Percentiles rank a stretch among this genome's conserved stretches.
phyloP scores from a whole-genome alignment of 2,888 invertebrate species.

The Dusona sp. region DNA sequence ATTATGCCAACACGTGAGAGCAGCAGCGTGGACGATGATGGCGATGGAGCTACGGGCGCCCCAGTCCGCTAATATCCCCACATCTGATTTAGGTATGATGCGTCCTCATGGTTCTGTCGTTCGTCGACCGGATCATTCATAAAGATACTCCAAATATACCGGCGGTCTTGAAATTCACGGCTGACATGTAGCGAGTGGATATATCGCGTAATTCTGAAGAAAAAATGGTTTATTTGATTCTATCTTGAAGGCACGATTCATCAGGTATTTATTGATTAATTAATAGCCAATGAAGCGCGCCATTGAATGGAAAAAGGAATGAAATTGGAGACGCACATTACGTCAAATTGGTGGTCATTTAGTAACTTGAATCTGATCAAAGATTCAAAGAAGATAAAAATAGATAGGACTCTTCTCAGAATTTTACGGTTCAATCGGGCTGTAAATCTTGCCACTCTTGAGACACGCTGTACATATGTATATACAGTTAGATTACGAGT shows the following conservation, averaged over 20 bases:
- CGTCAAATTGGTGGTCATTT: neutral
- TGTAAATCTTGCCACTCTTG: neutral
- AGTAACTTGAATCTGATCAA: neutral
- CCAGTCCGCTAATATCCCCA: slow-evolving; percentile 73
- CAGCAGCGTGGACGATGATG: slow-evolving; percentile 42
- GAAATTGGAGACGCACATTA: neutral
- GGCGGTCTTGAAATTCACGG: neutral
- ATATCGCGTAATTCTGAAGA: neutral
- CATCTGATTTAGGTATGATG: slow-evolving; percentile 69
- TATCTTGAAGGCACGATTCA: neutral
- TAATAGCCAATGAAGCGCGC: neutral
- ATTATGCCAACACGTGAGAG: slow-evolving; percentile 75
- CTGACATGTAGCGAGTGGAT: neutral
- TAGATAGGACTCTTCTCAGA: neutral
- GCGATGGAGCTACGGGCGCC: slow-evolving; percentile 41
- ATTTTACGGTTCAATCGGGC: neutral
- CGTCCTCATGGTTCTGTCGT: slow-evolving; percentile 58
- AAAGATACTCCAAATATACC: slow-evolving; percentile 44
- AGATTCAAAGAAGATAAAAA: neutral
- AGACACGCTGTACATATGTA: slow-evolving; percentile 8
- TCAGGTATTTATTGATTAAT: neutral
- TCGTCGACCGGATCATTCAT: slow-evolving; percentile 57
- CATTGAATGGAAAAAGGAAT: neutral
- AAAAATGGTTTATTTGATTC: neutral
- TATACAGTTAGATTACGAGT: slow-evolving; percentile 16